Percentiles rank a stretch among this genome's conserved stretches.
These are phyloP conservation scores for Spheniscus humboldti DNA, from an alignment of 2,797 vertebrate genomes.

Conservation along the genomic window DNA sequence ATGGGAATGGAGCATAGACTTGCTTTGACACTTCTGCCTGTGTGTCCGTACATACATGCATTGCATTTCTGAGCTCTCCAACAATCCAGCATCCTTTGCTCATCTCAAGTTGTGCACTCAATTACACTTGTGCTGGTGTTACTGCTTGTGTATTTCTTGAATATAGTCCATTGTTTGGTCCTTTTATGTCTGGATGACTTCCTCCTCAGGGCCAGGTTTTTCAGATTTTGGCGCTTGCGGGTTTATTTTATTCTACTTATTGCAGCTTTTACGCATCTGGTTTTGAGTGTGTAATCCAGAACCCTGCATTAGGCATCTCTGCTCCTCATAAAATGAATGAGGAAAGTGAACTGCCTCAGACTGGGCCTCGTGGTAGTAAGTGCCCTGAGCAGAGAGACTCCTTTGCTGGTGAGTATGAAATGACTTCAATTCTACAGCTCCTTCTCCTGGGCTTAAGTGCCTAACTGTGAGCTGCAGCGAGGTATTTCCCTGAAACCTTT, in stretches of 20 bases:
- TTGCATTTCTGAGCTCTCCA: not conserved
- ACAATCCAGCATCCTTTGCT: not conserved
- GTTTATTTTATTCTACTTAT: not conserved
- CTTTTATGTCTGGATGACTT: not conserved
- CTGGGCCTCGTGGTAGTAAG: not conserved
- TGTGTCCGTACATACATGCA: not conserved
- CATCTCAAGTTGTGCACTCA: not conserved
- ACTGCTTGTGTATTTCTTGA: not conserved
- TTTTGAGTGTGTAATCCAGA: not conserved
- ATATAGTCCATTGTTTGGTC: not conserved
- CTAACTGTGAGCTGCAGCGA: conserved; percentile 5
- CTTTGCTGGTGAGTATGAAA: conserved; percentile 27
- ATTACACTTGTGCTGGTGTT: not conserved
- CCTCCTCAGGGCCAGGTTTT: not conserved
- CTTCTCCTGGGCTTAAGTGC: not conserved
- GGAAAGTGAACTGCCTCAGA: not conserved
- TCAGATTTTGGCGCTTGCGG: not conserved
- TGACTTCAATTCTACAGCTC: not conserved
- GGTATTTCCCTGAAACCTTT: conserved; percentile 66
- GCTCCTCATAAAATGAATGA: not conserved
- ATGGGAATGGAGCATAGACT: not conserved
- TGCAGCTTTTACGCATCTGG: not conserved
- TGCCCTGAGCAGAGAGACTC: not conserved
- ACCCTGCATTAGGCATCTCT: not conserved
- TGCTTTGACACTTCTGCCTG: not conserved